Conservation (phyloP, 2,113 vertebrate species). For the Tor tambroides region DNA sequence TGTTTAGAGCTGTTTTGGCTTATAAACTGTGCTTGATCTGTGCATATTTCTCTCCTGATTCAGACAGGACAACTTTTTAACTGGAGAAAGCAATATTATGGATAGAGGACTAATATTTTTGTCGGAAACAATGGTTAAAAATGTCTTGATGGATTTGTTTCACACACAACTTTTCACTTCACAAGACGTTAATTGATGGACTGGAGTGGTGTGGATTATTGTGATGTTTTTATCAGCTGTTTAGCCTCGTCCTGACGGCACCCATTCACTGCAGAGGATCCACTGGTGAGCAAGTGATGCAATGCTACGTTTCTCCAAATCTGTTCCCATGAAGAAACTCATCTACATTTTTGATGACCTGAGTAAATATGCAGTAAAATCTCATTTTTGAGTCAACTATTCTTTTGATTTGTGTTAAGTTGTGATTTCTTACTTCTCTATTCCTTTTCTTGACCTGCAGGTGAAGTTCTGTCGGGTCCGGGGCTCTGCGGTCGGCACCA, state of each 20-base stretch:
- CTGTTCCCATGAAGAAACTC: neutral
- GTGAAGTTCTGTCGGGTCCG: slow-evolving; percentile 93
- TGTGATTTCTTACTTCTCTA: neutral
- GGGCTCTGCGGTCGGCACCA: slow-evolving; percentile 90
- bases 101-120: neutral
- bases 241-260: neutral
- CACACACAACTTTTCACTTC: neutral
- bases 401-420: neutral
- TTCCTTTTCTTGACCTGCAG: neutral
- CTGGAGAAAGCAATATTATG: neutral
- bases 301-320: neutral
- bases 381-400: neutral
- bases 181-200: neutral
- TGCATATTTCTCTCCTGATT: too few species aligned
- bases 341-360: neutral
- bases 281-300: neutral
- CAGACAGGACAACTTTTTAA: neutral
- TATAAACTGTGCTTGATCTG: neutral
- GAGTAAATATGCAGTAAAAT: neutral
- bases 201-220: neutral
- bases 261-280: neutral
- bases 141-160: neutral
- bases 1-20: neutral
- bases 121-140: neutral
- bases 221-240: neutral